These are phyloP conservation scores for Metallyticus violacea DNA, from an alignment of 2,888 invertebrate genomes.

Conservation along the genomic window DNA sequence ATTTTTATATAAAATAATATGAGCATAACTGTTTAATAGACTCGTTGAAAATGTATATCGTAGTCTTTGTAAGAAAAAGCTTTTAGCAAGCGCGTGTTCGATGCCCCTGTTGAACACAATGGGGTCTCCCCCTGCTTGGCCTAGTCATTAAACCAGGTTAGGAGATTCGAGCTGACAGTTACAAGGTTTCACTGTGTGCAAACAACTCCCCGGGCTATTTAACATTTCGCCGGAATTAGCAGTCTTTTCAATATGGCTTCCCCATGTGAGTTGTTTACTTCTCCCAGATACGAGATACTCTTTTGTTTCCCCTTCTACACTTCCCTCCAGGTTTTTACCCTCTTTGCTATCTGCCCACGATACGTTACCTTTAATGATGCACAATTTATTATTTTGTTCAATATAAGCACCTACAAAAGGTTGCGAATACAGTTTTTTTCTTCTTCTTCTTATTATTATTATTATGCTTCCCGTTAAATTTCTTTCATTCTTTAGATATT, in stretches of 20 bases:
- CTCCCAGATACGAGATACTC: background rate
- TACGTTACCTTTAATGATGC: background rate
- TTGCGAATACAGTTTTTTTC: background rate
- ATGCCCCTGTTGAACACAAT: background rate
- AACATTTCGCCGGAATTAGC: background rate
- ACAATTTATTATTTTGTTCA: background rate
- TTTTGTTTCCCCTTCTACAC: background rate
- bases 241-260: background rate
- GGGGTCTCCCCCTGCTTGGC: background rate
- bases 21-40: background rate
- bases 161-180: slow-evolving; percentile 20
- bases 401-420: background rate
- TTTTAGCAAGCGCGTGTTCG: background rate
- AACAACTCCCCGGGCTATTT: background rate
- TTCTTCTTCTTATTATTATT: background rate
- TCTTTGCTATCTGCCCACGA: background rate
- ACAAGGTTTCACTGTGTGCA: slow-evolving; percentile 20
- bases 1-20: background rate
- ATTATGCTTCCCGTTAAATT: too few relatives aligned
- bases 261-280: background rate
- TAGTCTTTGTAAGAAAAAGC: background rate
- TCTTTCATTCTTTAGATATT: background rate
- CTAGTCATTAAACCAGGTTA: too few relatives aligned
- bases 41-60: background rate
- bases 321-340: background rate